Conservation (phyloP, 2,888 invertebrate species). For the Drosophila pseudotakahashii region DNA sequence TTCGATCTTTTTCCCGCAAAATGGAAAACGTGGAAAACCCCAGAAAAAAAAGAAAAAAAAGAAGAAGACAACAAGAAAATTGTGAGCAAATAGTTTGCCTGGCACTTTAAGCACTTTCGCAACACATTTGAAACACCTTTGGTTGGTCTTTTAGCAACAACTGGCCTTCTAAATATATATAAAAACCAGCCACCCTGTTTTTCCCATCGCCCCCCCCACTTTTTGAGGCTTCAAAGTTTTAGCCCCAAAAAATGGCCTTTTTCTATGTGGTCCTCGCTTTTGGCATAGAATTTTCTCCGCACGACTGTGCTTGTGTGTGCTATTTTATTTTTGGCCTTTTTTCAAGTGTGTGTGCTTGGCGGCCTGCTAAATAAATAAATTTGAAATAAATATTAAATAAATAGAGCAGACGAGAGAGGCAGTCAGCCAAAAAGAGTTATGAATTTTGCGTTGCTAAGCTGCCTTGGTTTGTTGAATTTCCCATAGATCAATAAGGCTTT, state of each 20-base stretch:
- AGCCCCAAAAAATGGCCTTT: conserved; percentile 22
- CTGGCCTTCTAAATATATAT: conserved; percentile 1
- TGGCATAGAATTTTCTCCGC: conserved; percentile 21
- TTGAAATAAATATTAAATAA: conserved; percentile 72
- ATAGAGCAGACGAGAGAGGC: conserved; percentile 45
- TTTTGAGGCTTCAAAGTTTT: conserved; percentile 24
- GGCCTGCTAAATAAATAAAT: conserved; percentile 67
- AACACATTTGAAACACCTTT: conserved; percentile 70
- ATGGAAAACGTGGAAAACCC: conserved; percentile 31
- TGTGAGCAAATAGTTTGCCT: conserved; percentile 62
- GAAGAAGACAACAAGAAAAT: conserved; percentile 23
- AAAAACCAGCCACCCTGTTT: conserved; percentile 1
- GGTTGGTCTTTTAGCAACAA: conserved; percentile 59
- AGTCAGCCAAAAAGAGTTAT: conserved; percentile 43
- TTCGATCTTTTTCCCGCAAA: conserved; percentile 61
- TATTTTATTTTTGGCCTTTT: conserved; percentile 27
- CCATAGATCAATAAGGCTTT: conserved; percentile 10
- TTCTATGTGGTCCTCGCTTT: conserved; percentile 19
- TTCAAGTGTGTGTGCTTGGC: conserved; percentile 27
- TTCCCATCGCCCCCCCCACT: conserved; percentile 7
- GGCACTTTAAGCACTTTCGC: conserved; percentile 67
- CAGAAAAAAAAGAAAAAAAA: too few species aligned
- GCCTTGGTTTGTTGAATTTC: conserved; percentile 1
- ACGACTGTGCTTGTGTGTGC: conserved; percentile 7
- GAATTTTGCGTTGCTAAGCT: conserved; percentile 24